Conservation (phyloP, 1,140 invertebrate genomes). For the Teleogryllus occipitalis region DNA sequence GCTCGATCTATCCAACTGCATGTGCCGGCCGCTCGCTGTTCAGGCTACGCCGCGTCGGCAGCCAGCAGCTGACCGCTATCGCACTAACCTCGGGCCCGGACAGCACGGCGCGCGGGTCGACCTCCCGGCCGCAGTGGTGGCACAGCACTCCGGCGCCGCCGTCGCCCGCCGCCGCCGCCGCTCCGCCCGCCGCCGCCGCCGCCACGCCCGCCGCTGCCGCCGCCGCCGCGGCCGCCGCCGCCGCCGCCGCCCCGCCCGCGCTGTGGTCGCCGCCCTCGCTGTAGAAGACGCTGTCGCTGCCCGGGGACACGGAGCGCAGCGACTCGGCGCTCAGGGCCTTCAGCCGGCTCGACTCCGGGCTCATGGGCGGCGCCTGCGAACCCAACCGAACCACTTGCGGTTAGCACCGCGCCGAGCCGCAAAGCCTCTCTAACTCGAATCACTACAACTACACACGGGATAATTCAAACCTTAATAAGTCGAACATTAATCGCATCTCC, state of each 20-base stretch:
- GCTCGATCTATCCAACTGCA: too few relatives aligned
- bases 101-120: slow-evolving; percentile 33
- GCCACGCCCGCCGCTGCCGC: slow-evolving; percentile 49
- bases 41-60: too few relatives aligned
- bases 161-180: slow-evolving; percentile 61
- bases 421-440: too few relatives aligned
- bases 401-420: too few relatives aligned
- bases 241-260: slow-evolving; percentile 33
- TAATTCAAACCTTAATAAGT: too few relatives aligned
- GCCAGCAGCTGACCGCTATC: too few relatives aligned
- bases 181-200: slow-evolving; percentile 31
- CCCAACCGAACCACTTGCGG: too few relatives aligned
- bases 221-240: slow-evolving; percentile 60
- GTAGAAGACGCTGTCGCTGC: slow-evolving; percentile 82
- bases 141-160: slow-evolving; percentile 45
- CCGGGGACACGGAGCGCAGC: slow-evolving; percentile 64
- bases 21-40: too few relatives aligned
- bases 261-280: slow-evolving; percentile 49
- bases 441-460: too few relatives aligned
- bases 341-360: slow-evolving; percentile 39
- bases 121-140: slow-evolving; percentile 70
- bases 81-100: slow-evolving; percentile 16
- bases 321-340: slow-evolving; percentile 80
- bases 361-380: slow-evolving; percentile 18
- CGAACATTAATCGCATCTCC: too few relatives aligned